Evolutionary conservation across 2,797 vertebrate genomes (phyloP).

Genomic region (Danio tinwini): DNA sequence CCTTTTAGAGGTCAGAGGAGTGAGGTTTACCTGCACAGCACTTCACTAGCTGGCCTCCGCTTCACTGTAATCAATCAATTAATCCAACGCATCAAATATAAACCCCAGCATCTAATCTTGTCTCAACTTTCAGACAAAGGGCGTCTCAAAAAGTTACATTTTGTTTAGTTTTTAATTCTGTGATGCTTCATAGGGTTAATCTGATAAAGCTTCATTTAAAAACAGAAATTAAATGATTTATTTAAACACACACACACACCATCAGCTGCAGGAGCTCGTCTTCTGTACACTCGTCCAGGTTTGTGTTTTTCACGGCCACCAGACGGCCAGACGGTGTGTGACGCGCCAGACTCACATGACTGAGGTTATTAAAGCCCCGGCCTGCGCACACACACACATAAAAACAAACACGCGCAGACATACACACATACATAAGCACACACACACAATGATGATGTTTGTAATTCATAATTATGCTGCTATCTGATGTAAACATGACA

Average conservation of each 20-base stretch:
- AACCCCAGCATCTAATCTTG: too few species aligned
- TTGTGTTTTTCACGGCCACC: slow-evolving; percentile 91
- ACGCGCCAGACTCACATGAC: slow-evolving; percentile 89
- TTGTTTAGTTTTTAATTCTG: not conserved
- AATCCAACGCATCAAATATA: too few species aligned
- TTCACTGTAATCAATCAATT: too few species aligned
- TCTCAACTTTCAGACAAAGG: too few species aligned
- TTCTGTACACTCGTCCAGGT: slow-evolving; percentile 93
- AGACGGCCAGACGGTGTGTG: slow-evolving; percentile 87
- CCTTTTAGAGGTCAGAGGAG: too few species aligned
- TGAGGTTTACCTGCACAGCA: too few species aligned
- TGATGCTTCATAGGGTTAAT: not conserved
- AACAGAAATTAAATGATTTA: not conserved
- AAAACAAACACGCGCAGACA: too few species aligned
- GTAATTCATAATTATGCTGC: too few species aligned
- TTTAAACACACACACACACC: slow-evolving; percentile 74
- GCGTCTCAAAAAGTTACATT: not conserved
- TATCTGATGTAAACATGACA: not conserved
- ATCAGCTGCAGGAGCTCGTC: slow-evolving; percentile 92
- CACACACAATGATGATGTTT: slow-evolving; percentile 1
- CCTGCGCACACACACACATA: slow-evolving; percentile 71
- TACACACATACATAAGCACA: too few species aligned
- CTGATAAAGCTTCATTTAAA: not conserved
- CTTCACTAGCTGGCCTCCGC: too few species aligned
- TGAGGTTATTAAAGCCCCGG: slow-evolving; percentile 91